Evolutionary conservation across 2,888 invertebrate species (phyloP).

Genomic region (Ethmia dodecea): DNA sequence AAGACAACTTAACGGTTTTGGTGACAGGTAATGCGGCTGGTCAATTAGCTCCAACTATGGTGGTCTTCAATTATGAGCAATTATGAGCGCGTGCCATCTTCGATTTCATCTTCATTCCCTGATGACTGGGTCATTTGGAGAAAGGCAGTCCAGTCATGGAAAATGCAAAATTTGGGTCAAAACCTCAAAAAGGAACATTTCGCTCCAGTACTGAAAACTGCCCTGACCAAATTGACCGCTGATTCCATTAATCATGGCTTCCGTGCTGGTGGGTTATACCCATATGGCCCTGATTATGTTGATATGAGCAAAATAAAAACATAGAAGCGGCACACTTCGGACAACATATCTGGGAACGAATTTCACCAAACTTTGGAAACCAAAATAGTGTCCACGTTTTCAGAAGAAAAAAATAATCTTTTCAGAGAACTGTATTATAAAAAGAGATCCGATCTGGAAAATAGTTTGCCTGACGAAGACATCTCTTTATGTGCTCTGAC

Average conservation of each 20-base stretch:
- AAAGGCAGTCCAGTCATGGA: slow-evolving; percentile 20
- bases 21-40: slow-evolving; percentile 14
- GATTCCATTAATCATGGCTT: slow-evolving; percentile 24
- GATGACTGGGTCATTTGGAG: no score
- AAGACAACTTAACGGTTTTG: slow-evolving; percentile 15
- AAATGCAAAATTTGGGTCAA: slow-evolving; percentile 17
- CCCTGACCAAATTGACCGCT: slow-evolving; percentile 12
- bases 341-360: not conserved
- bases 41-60: slow-evolving; percentile 11
- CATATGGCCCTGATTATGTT: slow-evolving; percentile 25
- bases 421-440: slow-evolving; percentile 20
- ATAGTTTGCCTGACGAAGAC: slow-evolving; percentile 14
- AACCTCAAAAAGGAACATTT: slow-evolving; percentile 22
- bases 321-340: not conserved
- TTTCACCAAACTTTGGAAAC: slow-evolving; percentile 19
- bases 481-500: slow-evolving; percentile 18
- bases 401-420: slow-evolving; percentile 17
- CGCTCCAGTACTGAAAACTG: slow-evolving; percentile 20
- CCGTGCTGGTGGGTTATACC: slow-evolving; percentile 20
- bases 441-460: slow-evolving; percentile 13
- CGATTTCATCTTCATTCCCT: no score
- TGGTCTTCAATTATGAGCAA: slow-evolving; percentile 10
- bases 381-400: slow-evolving; percentile 18
- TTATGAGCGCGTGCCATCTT: no score
- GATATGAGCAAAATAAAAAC: slow-evolving; percentile 21